A percentile compares a stretch with the other conserved stretches of the same genome.
Evolutionary conservation across 2,888 invertebrate species (phyloP).

Genomic region (Heliothis peltigera): DNA sequence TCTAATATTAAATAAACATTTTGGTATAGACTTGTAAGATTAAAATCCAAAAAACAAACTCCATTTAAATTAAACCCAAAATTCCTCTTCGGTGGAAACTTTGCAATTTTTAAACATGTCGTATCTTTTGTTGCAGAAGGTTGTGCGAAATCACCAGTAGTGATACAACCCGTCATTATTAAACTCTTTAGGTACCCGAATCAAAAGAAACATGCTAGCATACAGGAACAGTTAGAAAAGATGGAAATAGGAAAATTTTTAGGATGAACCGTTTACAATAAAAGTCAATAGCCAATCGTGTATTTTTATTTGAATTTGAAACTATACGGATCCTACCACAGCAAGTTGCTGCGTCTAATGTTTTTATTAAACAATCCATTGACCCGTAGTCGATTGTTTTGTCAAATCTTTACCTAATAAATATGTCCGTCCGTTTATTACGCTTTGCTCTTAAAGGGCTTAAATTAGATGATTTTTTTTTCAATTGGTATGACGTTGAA

Average conservation of each 20-base stretch:
- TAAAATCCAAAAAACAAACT: too few species aligned
- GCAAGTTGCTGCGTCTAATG: too few species aligned
- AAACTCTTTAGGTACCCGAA: conserved; percentile 78
- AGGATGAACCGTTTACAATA: conserved; percentile 33
- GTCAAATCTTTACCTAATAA: too few species aligned
- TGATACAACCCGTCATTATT: conserved; percentile 80
- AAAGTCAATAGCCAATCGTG: background rate
- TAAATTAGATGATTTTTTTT: too few species aligned
- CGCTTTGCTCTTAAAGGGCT: too few species aligned
- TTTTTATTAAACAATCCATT: too few species aligned
- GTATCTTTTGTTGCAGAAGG: conserved; percentile 61
- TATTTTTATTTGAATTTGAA: conserved; percentile 35
- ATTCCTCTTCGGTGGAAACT: background rate
- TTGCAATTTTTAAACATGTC: background rate
- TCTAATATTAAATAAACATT: too few species aligned
- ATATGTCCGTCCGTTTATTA: too few species aligned
- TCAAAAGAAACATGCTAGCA: conserved; percentile 11
- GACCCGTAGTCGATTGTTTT: too few species aligned
- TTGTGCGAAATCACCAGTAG: conserved; percentile 69
- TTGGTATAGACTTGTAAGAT: too few species aligned
- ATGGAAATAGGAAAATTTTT: conserved; percentile 35
- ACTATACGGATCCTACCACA: background rate
- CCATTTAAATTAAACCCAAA: background rate
- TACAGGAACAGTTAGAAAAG: conserved; percentile 33
- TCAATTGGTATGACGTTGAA: too few species aligned